Percentiles rank a stretch among this genome's conserved stretches.
phyloP scores from a whole-genome alignment of 2,113 vertebrate genomes.

The Apistogramma diplotaenia region DNA sequence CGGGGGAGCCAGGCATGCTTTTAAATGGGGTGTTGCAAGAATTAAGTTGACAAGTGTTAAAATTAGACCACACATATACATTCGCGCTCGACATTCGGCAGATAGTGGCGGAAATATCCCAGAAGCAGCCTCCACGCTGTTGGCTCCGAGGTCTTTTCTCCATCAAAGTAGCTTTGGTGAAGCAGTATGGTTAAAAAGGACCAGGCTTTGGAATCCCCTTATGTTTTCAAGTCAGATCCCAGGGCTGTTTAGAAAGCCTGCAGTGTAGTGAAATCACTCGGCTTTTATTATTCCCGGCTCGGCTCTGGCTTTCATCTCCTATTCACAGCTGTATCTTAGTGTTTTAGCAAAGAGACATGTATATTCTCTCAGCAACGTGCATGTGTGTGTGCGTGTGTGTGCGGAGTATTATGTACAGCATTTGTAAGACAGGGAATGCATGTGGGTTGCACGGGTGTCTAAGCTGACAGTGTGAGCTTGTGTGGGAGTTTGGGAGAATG shows the following conservation, averaged over 20 bases:
- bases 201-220: conserved; percentile 35
- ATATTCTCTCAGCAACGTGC: conserved; percentile 48
- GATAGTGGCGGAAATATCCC: not conserved
- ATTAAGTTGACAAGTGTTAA: not conserved
- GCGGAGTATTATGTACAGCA: conserved; percentile 5
- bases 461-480: conserved; percentile 11
- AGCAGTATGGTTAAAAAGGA: conserved; percentile 27
- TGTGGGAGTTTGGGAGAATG: not conserved
- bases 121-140: not conserved
- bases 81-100: rapidly evolving
- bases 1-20: not conserved
- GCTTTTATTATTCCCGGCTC: conserved; percentile 62
- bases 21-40: not conserved
- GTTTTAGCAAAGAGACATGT: conserved; percentile 59
- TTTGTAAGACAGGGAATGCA: conserved; percentile 10
- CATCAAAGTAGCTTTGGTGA: conserved; percentile 53
- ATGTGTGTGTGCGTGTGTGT: not conserved
- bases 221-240: conserved; percentile 51
- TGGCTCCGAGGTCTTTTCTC: conserved; percentile 36
- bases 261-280: conserved; percentile 54
- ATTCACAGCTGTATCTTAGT: conserved; percentile 56
- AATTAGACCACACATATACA: not conserved
- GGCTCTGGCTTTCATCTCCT: conserved; percentile 63
- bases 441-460: conserved; percentile 33
- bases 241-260: conserved; percentile 53